phyloP scores from a whole-genome alignment of 2,797 vertebrate genomes.

The Malurus splendens region DNA sequence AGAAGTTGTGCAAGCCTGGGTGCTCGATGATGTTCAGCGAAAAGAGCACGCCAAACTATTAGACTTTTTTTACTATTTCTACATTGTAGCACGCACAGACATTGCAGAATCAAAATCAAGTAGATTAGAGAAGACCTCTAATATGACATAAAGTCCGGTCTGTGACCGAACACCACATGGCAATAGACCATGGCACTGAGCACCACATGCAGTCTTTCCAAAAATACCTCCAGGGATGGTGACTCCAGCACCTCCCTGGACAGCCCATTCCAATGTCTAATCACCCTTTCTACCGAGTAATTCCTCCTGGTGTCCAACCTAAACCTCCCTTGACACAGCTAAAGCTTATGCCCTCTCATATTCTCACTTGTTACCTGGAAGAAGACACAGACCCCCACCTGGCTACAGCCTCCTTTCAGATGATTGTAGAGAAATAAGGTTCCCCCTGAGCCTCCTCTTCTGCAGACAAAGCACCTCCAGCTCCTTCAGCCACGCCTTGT shows the following conservation, averaged over 20 bases:
- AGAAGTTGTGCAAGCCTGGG: background rate
- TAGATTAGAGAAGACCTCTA: background rate
- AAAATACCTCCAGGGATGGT: rapidly evolving
- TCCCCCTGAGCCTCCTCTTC: background rate
- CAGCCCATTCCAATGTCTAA: background rate
- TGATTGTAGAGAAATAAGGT: background rate
- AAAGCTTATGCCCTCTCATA: background rate
- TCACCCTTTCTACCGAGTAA: background rate
- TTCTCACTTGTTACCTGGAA: background rate
- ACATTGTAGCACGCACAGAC: background rate
- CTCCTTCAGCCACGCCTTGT: background rate
- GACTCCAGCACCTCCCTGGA: background rate
- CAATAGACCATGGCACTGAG: background rate
- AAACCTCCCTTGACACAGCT: background rate
- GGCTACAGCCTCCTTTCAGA: background rate
- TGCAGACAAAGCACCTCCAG: background rate
- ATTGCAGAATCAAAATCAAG: background rate
- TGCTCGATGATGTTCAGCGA: background rate
- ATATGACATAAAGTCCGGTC: rapidly evolving
- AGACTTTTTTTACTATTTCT: background rate
- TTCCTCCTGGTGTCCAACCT: background rate
- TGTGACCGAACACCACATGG: rapidly evolving
- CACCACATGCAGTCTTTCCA: too few relatives aligned
- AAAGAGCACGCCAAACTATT: background rate
- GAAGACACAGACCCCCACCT: rapidly evolving